Base-by-base conservation (phyloP, 2,888 invertebrate genomes). In the Drosophila merina region DNA sequence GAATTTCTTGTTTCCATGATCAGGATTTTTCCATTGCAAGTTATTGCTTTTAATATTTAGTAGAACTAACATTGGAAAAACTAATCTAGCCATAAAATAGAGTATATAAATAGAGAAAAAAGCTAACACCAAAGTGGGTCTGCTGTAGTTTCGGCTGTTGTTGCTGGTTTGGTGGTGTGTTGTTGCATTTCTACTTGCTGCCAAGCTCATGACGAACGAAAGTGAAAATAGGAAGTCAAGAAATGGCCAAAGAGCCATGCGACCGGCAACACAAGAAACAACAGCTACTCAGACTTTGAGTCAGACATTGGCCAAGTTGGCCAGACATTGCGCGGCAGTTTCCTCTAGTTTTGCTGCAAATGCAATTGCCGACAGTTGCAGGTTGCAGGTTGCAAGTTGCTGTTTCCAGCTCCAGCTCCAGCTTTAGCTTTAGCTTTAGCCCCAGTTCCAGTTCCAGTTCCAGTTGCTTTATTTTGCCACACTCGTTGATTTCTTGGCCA, bases 181-280 rank as follows among this genome's bases (percentile, higher is more conserved):
- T 75, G 58, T 63, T 71, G 78, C 78, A 80, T 80, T 86, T 84
- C 74, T 74, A 60, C 52, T 48, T 60, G 67, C 70, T 70, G 63
- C 72, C 73, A 75, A 75, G 80, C 74, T 76, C 88, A 81, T 86
- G 81, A 81, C 88, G 79, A 76, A 86, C 67, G 81, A 88, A 89
- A 87, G 87, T 87, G 87, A 89, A 87, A 87, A 87, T 87, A 87
- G 87, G 87, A 87, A 87, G 87, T 87, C 73, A 70, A 76, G 69
- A 67, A 54, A 51, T 52, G 60, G 67, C 64, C 64, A 54, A 66
- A 54, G 67, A 57, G 63, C 78, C 86, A 86, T 86, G 83, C 62
- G 86, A 86, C 74, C 77, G 79, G 72, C 80, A 77, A 77, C 60
- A 38, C 12, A 52, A 54, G 42, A 20, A 52, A 55, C 57, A 52